These are phyloP conservation scores for Drosophila repleta DNA, from an alignment of 1,140 invertebrate species.

Conservation along the genomic window DNA sequence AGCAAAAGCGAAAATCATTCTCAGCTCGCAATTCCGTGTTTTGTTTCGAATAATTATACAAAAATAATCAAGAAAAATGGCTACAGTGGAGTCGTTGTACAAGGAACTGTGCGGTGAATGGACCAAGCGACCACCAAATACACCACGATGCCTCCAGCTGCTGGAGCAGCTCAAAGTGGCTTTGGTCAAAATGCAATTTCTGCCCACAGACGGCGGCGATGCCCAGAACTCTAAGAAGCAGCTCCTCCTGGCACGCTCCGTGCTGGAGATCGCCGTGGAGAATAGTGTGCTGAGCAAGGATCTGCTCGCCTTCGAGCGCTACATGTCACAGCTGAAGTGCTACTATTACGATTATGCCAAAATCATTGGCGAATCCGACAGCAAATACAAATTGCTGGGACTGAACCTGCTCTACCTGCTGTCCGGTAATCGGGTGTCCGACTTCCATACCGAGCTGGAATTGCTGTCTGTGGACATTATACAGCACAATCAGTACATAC, in stretches of 20 bases:
- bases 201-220: slow-evolving; percentile 92
- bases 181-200: slow-evolving; percentile 92
- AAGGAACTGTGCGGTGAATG: slow-evolving; percentile 91
- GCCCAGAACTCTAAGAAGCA: slow-evolving; percentile 90
- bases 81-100: slow-evolving; percentile 87
- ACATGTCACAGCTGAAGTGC: slow-evolving; percentile 98
- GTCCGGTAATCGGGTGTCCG: slow-evolving; percentile 97
- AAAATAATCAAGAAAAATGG: slow-evolving; percentile 42
- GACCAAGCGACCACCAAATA: slow-evolving; percentile 88
- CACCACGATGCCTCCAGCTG: slow-evolving; percentile 89
- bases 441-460: slow-evolving; percentile 99
- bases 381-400: slow-evolving; percentile 97
- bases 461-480: slow-evolving; percentile 96
- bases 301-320: slow-evolving; percentile 97
- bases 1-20: slow-evolving; percentile 75
- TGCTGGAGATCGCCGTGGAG: slow-evolving; percentile 97
- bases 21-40: slow-evolving; percentile 30
- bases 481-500: slow-evolving; percentile 96
- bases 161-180: slow-evolving; percentile 92
- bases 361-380: slow-evolving; percentile 94
- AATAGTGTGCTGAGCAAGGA: slow-evolving; percentile 96
- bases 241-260: slow-evolving; percentile 94
- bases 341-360: slow-evolving; percentile 99
- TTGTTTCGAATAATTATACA: slow-evolving; percentile 25
- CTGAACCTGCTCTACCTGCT: slow-evolving; percentile 98